Conservation (phyloP, 2,888 invertebrate species). For the Cerastis rubricosa region DNA sequence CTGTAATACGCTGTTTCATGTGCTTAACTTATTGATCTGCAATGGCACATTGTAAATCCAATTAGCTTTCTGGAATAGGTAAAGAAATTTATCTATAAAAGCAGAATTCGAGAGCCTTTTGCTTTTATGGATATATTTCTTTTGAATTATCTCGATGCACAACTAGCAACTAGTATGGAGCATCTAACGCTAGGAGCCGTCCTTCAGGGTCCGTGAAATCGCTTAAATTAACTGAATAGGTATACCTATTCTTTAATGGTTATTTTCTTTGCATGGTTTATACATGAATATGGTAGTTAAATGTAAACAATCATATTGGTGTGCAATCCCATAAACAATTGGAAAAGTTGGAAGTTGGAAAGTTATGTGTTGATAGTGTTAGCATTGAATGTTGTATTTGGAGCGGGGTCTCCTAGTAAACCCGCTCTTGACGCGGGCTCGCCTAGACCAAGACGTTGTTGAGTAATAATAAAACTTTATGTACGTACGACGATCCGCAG, state of each 20-base stretch:
- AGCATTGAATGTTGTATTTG: conserved; percentile 71
- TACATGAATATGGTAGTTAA: conserved; percentile 39
- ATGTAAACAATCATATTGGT: conserved; percentile 34
- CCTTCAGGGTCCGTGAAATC: conserved; percentile 60
- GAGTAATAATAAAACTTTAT: conserved; percentile 74
- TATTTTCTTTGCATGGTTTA: conserved; percentile 49
- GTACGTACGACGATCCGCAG: conserved; percentile 76
- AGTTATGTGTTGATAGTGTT: conserved; percentile 68
- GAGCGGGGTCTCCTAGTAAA: conserved; percentile 72
- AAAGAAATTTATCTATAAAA: too few relatives aligned
- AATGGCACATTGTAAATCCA: conserved; percentile 6
- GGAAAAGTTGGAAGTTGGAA: conserved; percentile 51
- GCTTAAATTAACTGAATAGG: conserved; percentile 65
- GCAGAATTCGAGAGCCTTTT: too few relatives aligned
- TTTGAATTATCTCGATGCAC: conserved; percentile 21
- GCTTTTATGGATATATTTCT: conserved; percentile 16
- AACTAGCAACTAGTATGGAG: conserved; percentile 29
- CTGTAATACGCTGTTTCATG: not conserved
- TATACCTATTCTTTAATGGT: conserved; percentile 65
- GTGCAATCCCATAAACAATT: conserved; percentile 41
- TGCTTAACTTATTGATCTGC: conserved; percentile 38
- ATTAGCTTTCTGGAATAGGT: conserved; percentile 10
- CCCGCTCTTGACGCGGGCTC: conserved; percentile 78
- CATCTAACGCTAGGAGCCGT: conserved; percentile 39
- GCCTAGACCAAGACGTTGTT: conserved; percentile 71